phyloP scores from a whole-genome alignment of 1,140 invertebrate genomes.

The Eufriesea mexicana region DNA sequence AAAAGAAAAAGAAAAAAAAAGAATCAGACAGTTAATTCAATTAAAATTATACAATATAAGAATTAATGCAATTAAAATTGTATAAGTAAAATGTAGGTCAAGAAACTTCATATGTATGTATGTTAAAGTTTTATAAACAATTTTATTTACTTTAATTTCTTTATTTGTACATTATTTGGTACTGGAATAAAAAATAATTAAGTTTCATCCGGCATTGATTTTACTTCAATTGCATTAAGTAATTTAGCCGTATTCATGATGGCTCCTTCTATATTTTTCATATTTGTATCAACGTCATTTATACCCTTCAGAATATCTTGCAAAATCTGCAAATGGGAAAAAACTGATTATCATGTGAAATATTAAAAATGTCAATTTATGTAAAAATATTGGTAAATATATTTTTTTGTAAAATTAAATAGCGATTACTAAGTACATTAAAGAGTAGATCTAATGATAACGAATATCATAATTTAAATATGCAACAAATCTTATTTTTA shows the following conservation, averaged over 20 bases:
- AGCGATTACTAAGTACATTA: not conserved
- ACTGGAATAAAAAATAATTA: not conserved
- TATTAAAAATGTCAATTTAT: not conserved
- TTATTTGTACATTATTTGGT: not conserved
- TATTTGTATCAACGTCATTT: constrained; percentile 1
- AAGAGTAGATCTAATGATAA: not conserved
- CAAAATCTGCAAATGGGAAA: constrained; percentile 15
- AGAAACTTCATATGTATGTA: not conserved
- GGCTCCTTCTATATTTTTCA: constrained; percentile 6
- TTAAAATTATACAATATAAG: too few relatives aligned
- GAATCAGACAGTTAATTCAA: too few relatives aligned
- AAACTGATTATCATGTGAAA: not conserved
- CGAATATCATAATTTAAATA: not conserved
- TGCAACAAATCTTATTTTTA: not conserved
- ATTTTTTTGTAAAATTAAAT: not conserved
- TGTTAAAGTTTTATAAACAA: not conserved
- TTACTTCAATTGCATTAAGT: constrained; percentile 12
- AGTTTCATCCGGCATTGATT: not conserved
- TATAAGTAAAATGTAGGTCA: not conserved
- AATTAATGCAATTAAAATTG: not conserved
- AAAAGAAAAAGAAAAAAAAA: too few relatives aligned
- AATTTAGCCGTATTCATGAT: constrained; percentile 1
- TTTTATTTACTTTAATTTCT: not conserved
- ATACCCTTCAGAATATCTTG: not conserved
- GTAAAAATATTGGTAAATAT: not conserved